Evolutionary conservation across 2,113 vertebrate species (phyloP), one percentile per base, ranked within the genome.

Genomic region (Notothenia coriiceps): DNA sequence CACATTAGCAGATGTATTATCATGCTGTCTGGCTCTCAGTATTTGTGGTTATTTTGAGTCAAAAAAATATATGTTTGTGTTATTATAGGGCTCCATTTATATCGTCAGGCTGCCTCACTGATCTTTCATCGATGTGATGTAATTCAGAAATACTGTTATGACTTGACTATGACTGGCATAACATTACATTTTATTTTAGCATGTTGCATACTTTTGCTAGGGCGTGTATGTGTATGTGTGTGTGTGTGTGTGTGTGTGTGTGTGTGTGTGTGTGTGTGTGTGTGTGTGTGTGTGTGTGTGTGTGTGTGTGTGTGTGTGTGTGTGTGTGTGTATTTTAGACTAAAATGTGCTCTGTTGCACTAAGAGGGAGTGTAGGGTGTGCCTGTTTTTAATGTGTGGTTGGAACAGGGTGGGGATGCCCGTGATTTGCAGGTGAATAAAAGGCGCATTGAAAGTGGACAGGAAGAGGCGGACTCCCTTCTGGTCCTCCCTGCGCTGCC

Each of bases 341-440:
- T 78, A 20, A 71, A 83, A 69, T 62, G 12, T 25, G 18, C 69
- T 29, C 10, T 71, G 82, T 63, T 74, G 55, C 78, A 77, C 75
- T 85, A 66, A 75, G 51, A 76, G 52, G 35, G 63, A 75, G 74
- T 67, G 63, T 64, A 80, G 93, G 93, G 93, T 65, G 93, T 92
- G 91, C 50, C 91, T 91, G 88, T 92, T 92, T 91, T 88, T 76
- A 91, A 77, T 78, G 61, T 85, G 87, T 70, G 90, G 84, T 89
- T 88, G 89, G 90, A 91, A 89, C 79, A 90, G 92, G 93, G 93
- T 85, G 91, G 78, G 86, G 82, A 86, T 74, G 78, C 51, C 69
- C 76, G 49, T n/a, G 77, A 83, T 70, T 81, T 49, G 66, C 87
- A 92, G 89, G 86, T 93, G 86, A 91, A 94, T 94, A 90, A 94